These are phyloP conservation scores for Psittacula derbiana DNA, from an alignment of 2,797 vertebrate genomes.

Conservation along the genomic window DNA sequence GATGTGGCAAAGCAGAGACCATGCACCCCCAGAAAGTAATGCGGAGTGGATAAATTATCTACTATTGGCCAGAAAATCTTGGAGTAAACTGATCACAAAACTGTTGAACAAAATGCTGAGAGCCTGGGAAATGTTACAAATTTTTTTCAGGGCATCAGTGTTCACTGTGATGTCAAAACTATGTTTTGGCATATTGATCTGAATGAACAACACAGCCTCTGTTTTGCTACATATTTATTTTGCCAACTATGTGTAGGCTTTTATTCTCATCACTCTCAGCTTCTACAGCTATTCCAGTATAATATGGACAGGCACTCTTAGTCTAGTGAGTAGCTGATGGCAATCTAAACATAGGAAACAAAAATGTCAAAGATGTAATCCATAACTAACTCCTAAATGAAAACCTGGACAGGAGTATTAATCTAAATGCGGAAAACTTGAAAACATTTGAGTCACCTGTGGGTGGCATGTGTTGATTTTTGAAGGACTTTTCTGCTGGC, in stretches of 20 bases:
- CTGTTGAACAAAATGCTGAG: neutral
- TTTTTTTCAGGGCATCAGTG: neutral
- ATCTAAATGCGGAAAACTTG: neutral
- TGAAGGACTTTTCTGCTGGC: neutral
- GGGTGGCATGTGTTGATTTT: neutral
- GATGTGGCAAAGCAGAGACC: neutral
- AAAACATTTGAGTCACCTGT: neutral
- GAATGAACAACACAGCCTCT: neutral
- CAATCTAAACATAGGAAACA: neutral
- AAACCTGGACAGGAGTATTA: neutral
- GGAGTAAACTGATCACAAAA: neutral
- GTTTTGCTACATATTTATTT: neutral
- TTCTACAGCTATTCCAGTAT: neutral
- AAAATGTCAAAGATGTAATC: neutral
- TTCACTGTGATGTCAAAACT: neutral
- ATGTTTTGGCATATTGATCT: neutral
- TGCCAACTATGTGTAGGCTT: neutral
- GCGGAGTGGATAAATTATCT: neutral
- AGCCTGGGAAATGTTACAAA: accelerated
- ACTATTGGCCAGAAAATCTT: neutral
- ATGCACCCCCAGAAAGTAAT: neutral
- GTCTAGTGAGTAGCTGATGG: neutral
- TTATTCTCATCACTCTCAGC: neutral
- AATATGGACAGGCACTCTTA: neutral
- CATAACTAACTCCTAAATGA: neutral